Base-by-base conservation (phyloP, 2,888 invertebrate species). In the Stenodema calcarata region DNA sequence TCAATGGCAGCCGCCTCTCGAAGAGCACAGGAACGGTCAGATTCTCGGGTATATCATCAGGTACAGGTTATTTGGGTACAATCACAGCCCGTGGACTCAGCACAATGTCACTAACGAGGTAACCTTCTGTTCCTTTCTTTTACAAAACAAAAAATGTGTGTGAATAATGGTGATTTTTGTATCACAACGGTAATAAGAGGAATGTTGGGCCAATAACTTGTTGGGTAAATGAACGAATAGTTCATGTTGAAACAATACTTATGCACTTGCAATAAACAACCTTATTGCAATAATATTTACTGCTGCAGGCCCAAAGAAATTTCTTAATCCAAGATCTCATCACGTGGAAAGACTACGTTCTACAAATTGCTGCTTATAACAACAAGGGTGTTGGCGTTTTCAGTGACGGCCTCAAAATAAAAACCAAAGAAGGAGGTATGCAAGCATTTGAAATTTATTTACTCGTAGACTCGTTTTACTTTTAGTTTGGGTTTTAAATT, bases 291-390 rank as follows among this genome's bases (percentile, higher is more conserved):
- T 91, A 90, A 89, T 80, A 47, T 14, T 18, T 27, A 11, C 73
- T 86, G 82, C 89, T 90, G 44, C 89, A 92, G 91, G 96, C 96
- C 0, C 97, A 97, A 90, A 94, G 97, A 89, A 97, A 96, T 91
- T 98, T 95, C 90, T 93, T 98, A 0, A 96, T 99, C 85, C 94
- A 96, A 89, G 98, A 98, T 90, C 92, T 99, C 88, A 99, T 99
- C 87, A 98, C 98, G 0, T 99, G 98, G 98, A 98, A 98, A 91
- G 98, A 98, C 91, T 99, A 99, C 90, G 95, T 97, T 84, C 95
- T 99, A 0, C 97, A 97, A 92, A 97, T 99, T 87, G 98, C 99
- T 0, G 98, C 99, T 0, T 99, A 96, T 91, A 99, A 99, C 91
- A 96, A 97, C 89, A 97, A 98, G 92, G 99, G 99, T 0, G 95